Base-by-base conservation (phyloP, 2,888 invertebrate species). In the Catocala fraxini region DNA sequence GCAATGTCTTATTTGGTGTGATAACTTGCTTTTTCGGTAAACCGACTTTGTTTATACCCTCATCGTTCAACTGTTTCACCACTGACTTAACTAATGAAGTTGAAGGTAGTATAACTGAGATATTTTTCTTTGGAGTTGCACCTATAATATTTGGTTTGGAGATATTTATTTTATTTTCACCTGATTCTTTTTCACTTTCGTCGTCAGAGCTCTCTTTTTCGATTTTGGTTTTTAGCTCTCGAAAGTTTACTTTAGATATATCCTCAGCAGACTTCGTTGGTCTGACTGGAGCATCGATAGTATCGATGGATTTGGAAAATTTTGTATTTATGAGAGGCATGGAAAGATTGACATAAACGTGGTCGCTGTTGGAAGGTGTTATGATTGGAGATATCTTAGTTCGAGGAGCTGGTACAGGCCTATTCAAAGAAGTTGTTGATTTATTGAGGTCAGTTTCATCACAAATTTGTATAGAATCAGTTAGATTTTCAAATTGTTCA, bases 391-490 rank as follows among this genome's bases (percentile, higher is more conserved):
- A 89, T 62, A 91, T 70, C 74, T 93, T 94, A 3, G 89, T 94
- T 75, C 96, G 89, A 0, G 96, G 96, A 0, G 96, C 96, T 25
- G 96, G 96, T 52, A 95, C 86, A 11, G 95, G 95, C 68, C 93
- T 93, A 67, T 95, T 95, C 54, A 95, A 85, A 34, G 95, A 95
- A 64, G 89, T 90, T 12, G 91, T 95, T 0, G 92, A 91, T 52
- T 75, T 66, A 70, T 86, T 88, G 3, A 89, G 82, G 33, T 84
- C 79, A 53, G 85, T 91, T 68, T 95, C 94, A 84, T 96, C 96
- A 66, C 95, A 95, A 35, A 96, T 95, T 88, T 96, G 96, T 69
- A 96, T 96, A 12, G 96, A 96, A 82, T 96, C 96, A 48, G 95
- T 96, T 59, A 96, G 86, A 81, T 96, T 96, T 84, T 96, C 95